These are phyloP conservation scores for Drosophila yooni DNA, from an alignment of 2,888 invertebrate species.

Conservation along the genomic window DNA sequence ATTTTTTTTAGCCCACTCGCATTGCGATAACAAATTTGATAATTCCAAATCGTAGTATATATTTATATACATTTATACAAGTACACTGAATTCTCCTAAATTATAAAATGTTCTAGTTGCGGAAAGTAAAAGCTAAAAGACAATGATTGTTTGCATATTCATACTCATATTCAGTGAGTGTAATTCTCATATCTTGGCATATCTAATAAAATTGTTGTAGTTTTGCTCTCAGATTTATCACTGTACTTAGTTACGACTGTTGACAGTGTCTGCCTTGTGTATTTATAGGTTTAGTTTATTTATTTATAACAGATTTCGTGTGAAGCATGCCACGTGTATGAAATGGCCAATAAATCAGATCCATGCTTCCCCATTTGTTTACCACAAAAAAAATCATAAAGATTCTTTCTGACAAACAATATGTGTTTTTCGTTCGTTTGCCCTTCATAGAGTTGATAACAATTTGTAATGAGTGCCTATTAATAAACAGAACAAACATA, in stretches of 20 bases:
- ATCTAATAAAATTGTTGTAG: conserved; percentile 24
- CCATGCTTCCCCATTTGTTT: conserved; percentile 13
- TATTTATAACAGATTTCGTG: conserved; percentile 46
- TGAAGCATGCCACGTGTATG: conserved; percentile 58
- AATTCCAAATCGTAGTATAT: conserved; percentile 1
- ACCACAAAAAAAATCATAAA: conserved; percentile 13
- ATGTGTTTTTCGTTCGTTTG: conserved; percentile 2
- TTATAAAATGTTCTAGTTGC: neutral
- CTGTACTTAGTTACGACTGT: conserved; percentile 10
- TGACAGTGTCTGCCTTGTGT: conserved; percentile 32
- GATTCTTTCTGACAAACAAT: neutral
- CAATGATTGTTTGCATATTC: neutral
- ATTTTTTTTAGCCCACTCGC: conserved; percentile 21
- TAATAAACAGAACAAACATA: neutral
- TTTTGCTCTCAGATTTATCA: neutral
- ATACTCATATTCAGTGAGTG: neutral
- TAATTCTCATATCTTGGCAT: neutral
- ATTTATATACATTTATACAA: too few relatives aligned
- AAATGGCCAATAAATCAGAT: conserved; percentile 51
- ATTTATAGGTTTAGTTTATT: conserved; percentile 32
- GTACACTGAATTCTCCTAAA: neutral
- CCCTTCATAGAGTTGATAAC: conserved; percentile 12
- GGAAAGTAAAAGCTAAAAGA: neutral
- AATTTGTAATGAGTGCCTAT: neutral
- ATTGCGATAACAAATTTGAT: conserved; percentile 37